Conservation (phyloP, 2,888 invertebrate genomes). For the Pseudococcus jackbeardsleyi region DNA sequence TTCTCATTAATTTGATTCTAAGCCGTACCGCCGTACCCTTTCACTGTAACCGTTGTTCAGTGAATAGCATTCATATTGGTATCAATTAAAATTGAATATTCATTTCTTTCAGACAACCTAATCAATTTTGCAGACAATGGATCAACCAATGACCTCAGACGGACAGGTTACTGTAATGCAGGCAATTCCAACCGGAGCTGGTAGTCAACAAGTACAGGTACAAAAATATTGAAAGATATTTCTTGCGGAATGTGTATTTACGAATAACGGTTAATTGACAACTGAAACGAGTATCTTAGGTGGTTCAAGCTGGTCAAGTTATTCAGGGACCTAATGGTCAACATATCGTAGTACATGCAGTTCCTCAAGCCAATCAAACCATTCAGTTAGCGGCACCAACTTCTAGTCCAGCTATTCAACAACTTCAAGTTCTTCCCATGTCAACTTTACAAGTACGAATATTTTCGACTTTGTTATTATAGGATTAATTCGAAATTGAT, state of each 20-base stretch:
- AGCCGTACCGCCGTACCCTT: too few relatives aligned
- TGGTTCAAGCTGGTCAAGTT: slow-evolving; percentile 74
- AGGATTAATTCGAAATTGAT: not conserved
- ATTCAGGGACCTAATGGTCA: slow-evolving; percentile 79
- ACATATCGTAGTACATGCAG: slow-evolving; percentile 80
- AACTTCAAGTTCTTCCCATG: slow-evolving; percentile 77
- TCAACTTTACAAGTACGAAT: slow-evolving; percentile 23
- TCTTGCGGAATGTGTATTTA: not conserved
- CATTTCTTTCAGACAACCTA: not conserved
- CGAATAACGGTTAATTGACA: not conserved
- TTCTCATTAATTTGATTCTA: not conserved
- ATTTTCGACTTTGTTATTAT: not conserved
- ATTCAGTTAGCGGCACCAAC: slow-evolving; percentile 76
- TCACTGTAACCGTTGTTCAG: not conserved
- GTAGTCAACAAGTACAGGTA: slow-evolving; percentile 74
- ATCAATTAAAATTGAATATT: not conserved
- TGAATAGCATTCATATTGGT: not conserved
- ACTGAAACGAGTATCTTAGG: not conserved
- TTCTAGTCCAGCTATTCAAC: slow-evolving; percentile 77
- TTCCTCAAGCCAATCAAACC: slow-evolving; percentile 74
- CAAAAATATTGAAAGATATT: not conserved
- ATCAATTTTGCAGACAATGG: slow-evolving; percentile 46
- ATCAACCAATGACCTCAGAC: slow-evolving; percentile 65
- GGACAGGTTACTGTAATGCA: slow-evolving; percentile 69
- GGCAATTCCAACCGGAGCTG: slow-evolving; percentile 69